phyloP scores from a whole-genome alignment of 1,140 invertebrate species.

The Megalonaias nervosa region DNA sequence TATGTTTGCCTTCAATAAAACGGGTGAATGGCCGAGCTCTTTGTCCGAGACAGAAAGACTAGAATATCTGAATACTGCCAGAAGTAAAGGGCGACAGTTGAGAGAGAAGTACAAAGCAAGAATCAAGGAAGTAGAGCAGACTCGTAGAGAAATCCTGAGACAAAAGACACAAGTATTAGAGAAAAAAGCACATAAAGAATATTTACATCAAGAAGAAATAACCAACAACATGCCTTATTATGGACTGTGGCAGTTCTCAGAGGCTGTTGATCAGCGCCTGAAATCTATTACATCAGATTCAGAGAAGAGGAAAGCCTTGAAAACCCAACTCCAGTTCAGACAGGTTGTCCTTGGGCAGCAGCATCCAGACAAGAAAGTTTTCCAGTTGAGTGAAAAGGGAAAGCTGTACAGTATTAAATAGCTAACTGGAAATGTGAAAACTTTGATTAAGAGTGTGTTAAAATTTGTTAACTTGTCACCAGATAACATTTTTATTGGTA shows the following conservation, averaged over 20 bases:
- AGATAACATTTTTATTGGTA: slow-evolving; percentile 4
- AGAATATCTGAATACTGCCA: neutral
- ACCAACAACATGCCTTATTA: slow-evolving; percentile 30
- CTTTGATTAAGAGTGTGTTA: slow-evolving; percentile 4
- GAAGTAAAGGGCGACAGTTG: neutral
- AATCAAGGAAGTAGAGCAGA: neutral
- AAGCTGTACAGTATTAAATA: neutral
- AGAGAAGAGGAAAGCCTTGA: slow-evolving; percentile 33
- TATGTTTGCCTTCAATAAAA: slow-evolving; percentile 35
- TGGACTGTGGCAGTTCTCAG: slow-evolving; percentile 30
- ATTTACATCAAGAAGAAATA: slow-evolving; percentile 6
- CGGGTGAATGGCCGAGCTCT: slow-evolving; percentile 9
- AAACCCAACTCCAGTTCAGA: slow-evolving; percentile 28
- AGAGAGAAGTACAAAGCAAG: slow-evolving; percentile 12
- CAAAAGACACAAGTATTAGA: slow-evolving; percentile 14
- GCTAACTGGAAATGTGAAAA: slow-evolving; percentile 20
- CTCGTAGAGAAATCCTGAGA: neutral
- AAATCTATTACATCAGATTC: neutral
- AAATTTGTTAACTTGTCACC: neutral
- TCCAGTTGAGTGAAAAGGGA: slow-evolving; percentile 4
- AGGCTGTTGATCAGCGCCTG: slow-evolving; percentile 8
- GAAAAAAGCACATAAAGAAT: slow-evolving; percentile 16
- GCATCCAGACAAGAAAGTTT: slow-evolving; percentile 20
- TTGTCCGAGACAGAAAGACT: neutral
- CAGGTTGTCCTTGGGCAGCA: slow-evolving; percentile 28